phyloP scores from a whole-genome alignment of 2,888 invertebrate species.

The Acronicta alni region DNA sequence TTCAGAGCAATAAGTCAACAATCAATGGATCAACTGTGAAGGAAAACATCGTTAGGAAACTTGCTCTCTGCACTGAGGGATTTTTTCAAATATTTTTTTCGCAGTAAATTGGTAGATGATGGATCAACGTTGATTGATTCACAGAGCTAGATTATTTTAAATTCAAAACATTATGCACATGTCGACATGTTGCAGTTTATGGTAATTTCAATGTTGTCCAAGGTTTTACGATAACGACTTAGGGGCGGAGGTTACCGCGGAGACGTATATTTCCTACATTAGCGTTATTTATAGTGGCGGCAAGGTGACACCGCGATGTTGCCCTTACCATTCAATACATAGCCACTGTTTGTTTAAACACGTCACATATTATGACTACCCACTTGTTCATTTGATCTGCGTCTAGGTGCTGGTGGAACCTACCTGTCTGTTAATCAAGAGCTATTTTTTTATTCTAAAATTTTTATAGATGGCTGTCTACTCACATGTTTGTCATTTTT shows the following conservation, averaged over 20 bases:
- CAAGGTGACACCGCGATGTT: slow-evolving; percentile 49
- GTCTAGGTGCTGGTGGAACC: slow-evolving; percentile 12
- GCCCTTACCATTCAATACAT: slow-evolving; percentile 29
- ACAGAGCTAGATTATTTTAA: not conserved
- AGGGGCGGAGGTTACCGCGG: slow-evolving; percentile 1
- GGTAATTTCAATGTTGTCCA: slow-evolving; percentile 13
- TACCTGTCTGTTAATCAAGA: not conserved
- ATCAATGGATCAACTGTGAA: too few species aligned
- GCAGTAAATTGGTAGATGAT: too few species aligned
- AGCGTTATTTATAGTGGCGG: slow-evolving; percentile 41
- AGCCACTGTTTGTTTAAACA: slow-evolving; percentile 28
- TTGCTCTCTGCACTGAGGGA: too few species aligned
- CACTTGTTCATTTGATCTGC: slow-evolving; percentile 1
- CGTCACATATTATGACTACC: slow-evolving; percentile 35
- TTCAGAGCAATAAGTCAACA: too few species aligned
- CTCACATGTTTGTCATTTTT: too few species aligned
- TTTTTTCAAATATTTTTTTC: too few species aligned
- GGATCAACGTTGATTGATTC: too few species aligned
- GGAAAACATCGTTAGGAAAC: too few species aligned
- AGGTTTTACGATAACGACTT: slow-evolving; percentile 8
- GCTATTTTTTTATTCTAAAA: too few species aligned
- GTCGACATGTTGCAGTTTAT: slow-evolving; percentile 8
- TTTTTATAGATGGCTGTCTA: too few species aligned
- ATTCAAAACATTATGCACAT: not conserved
- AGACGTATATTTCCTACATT: slow-evolving; percentile 25